A percentile compares a stretch with the other conserved stretches of the same genome.
These are phyloP conservation scores for Madoqua kirkii DNA, from an alignment of 2,113 vertebrate species.

Conservation along the genomic window DNA sequence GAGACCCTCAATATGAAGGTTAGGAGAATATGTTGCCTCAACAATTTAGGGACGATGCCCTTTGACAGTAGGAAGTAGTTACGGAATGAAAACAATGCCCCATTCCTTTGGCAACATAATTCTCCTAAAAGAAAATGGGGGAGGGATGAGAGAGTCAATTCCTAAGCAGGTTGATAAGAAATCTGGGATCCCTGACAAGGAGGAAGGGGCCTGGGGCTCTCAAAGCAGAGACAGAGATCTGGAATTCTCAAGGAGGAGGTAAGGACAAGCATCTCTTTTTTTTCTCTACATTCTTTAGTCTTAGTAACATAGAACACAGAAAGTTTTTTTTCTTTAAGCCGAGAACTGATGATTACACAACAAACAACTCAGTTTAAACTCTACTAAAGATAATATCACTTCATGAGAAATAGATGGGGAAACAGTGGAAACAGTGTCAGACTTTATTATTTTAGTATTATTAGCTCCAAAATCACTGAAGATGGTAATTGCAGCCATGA, in stretches of 20 bases:
- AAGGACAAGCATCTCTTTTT: background rate
- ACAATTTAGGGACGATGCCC: background rate
- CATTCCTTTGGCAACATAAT: background rate
- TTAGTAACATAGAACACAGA: background rate
- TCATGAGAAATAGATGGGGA: too few species aligned
- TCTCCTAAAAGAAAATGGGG: background rate
- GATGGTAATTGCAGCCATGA: background rate
- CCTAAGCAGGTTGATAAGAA: background rate
- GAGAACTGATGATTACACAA: background rate
- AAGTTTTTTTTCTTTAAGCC: background rate
- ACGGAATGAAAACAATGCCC: background rate
- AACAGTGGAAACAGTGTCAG: too few species aligned
- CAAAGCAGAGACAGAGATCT: background rate
- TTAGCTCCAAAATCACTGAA: background rate
- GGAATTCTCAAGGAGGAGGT: background rate
- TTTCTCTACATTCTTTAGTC: background rate
- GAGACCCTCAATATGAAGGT: background rate
- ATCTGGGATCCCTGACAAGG: accelerated
- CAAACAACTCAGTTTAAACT: background rate
- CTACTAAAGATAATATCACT: background rate
- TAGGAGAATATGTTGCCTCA: background rate
- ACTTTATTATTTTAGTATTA: too few species aligned
- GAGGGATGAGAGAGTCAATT: background rate
- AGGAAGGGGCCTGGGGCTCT: background rate
- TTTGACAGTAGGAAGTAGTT: background rate